Evolutionary conservation across 2,797 vertebrate genomes (phyloP), one percentile per base, ranked within the genome.

Genomic region (Coilia nasus): DNA sequence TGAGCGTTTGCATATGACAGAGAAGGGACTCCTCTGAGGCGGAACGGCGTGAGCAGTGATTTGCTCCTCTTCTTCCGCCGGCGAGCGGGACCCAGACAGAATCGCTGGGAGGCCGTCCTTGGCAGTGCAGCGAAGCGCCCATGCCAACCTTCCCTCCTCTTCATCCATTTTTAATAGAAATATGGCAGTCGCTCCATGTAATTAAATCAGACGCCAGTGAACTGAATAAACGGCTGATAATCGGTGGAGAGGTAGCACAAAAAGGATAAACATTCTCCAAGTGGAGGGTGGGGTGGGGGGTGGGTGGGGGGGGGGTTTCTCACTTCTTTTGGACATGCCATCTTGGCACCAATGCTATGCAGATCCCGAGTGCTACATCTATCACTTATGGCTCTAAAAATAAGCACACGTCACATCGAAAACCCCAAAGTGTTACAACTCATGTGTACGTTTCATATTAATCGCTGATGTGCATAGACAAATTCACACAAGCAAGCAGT

Each of bases 141-240:
- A 81, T 92, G 94, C 94, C 94, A 95, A 91, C 90, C 50, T 54
- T 7, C 14, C 50, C 50, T 54, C 50, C 14, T 35, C n/a, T 56
- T 56, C 80, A 91, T 89, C 88, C 86, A 92, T 91, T 91, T 92
- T 91, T 92, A 92, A 92, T 93, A 88, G 90, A 89, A 92, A 91
- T 44, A 87, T 90, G 91, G 92, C 91, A 89, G 90, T 89, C 87
- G 85, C 86, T 90, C 90, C 67, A 91, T 88, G 89, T 91, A 89
- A 94, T 92, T 92, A 91, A 93, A 93, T 92, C 90, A 92, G 88
- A 87, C 46, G 46, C 89, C 86, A 83, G 87, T 91, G 89, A 94
- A 92, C 87, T 91, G 89, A 85, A 93, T 92, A 89, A 88, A 87
- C 83, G 83, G 21, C 83, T 84, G 75, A 83, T 82, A 87, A 88